phyloP scores from a whole-genome alignment of 2,888 invertebrate species.

The Noctua janthina region DNA sequence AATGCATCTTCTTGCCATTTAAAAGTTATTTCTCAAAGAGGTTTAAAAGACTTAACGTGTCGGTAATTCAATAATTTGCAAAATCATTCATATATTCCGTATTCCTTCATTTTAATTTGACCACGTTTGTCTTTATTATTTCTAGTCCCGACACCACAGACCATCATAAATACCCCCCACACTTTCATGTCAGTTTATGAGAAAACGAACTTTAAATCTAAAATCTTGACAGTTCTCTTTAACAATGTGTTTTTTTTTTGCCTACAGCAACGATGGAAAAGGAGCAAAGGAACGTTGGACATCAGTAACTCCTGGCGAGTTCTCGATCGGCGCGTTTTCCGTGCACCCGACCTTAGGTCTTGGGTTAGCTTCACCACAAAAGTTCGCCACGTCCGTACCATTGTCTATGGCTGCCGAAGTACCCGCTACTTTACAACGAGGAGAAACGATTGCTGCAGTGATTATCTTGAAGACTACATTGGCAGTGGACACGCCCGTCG shows the following conservation, averaged over 20 bases:
- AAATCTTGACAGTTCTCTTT: too few species aligned
- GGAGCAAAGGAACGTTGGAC: slow-evolving; percentile 84
- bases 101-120: too few species aligned
- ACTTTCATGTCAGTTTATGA: too few species aligned
- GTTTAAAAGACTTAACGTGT: too few species aligned
- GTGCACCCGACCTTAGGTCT: slow-evolving; percentile 86
- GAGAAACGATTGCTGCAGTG: slow-evolving; percentile 97
- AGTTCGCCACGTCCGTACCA: slow-evolving; percentile 87
- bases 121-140: too few species aligned
- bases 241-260: not conserved
- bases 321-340: slow-evolving; percentile 86
- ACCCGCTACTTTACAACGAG: slow-evolving; percentile 96
- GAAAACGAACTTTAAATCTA: too few species aligned
- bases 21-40: too few species aligned
- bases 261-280: slow-evolving; percentile 82
- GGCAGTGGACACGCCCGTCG: slow-evolving; percentile 93
- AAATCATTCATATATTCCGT: too few species aligned
- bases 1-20: too few species aligned
- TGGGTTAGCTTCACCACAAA: slow-evolving; percentile 81
- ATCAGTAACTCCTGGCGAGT: slow-evolving; percentile 79
- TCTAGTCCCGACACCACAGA: too few species aligned
- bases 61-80: too few species aligned
- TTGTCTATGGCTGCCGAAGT: slow-evolving; percentile 96
- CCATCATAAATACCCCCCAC: too few species aligned
- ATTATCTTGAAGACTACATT: slow-evolving; percentile 97